Evolutionary conservation across 2,113 vertebrate species (phyloP).

Genomic region (western clawed frog (Xenopus tropicalis)): DNA sequence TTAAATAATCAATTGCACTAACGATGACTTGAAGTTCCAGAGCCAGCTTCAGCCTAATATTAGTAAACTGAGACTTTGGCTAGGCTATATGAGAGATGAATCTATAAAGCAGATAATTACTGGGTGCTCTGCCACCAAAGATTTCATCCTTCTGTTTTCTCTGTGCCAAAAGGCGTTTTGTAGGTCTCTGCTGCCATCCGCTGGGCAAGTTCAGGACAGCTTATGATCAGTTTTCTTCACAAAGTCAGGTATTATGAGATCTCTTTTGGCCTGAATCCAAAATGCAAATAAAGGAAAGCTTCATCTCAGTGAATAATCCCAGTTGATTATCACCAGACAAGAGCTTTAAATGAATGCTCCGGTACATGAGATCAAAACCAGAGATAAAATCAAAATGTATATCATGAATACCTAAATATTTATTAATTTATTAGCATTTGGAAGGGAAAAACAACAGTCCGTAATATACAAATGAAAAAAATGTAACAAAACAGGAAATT

Average conservation of each 20-base stretch:
- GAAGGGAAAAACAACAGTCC: no score
- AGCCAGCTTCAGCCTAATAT: background rate
- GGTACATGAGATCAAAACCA: conserved; percentile 24
- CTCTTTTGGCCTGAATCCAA: background rate
- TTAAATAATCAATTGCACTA: background rate
- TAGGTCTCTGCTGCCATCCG: conserved; percentile 61
- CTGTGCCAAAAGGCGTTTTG: background rate
- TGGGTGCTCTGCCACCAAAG: no score
- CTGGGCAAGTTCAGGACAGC: conserved; percentile 28
- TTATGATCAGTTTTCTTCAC: background rate
- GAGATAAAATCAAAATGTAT: conserved; percentile 14
- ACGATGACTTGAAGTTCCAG: background rate
- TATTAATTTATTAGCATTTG: background rate
- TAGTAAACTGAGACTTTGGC: background rate
- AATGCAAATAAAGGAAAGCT: conserved; percentile 15
- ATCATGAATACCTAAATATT: background rate
- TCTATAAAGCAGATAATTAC: no score
- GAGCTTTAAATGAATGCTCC: conserved; percentile 9
- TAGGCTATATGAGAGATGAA: no score
- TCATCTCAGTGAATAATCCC: conserved; percentile 4
- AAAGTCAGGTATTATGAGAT: background rate
- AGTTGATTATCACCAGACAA: background rate
- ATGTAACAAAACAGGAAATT: no score
- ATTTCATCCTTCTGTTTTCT: background rate
- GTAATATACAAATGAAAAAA: no score